Evolutionary conservation across 1,140 invertebrate genomes (phyloP), one percentile per base, ranked within the genome.

Genomic region (Holotrichia oblita): DNA sequence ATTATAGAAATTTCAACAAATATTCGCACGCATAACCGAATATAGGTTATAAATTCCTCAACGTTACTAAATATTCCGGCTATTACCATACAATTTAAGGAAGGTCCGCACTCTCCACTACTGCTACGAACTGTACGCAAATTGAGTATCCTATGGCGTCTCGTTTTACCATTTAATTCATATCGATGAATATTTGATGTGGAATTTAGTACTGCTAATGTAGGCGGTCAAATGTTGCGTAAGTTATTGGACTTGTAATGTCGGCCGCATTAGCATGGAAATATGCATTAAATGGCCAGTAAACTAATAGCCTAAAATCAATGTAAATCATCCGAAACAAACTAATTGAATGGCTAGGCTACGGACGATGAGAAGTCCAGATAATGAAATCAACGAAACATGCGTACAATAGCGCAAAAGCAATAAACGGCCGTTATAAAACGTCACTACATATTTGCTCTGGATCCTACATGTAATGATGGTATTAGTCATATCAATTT

Each of bases 171-270:
- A 55, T 69, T 69, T 27, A 64, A 69, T 69, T 69, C 61, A 69
- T 69, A 69, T 69, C 61, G 27, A 69, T 69, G 61, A 69, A 69
- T 69, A 69, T 69, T 69, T 69, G 61, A 69, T 69, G 61, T 22
- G 61, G 61, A 69, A 69, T 69, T 69, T 69, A 69, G 61, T 69
- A 34, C 17, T 22, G 1, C 27, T 69, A 69, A 69, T 69, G 61
- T 34, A 34, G 61, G 61, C 61, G 61, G 61, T 69, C 61, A 69
- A 69, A 69, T 69, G 61, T 69, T 69, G 61, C 61, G 61, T 69
- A 69, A 69, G 61, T 69, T 69, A 69, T 69, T 69, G 61, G 22
- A 69, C 61, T 69, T 69, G 27, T 34, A 27, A 24, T 24, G 61
- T 22, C 61, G 61, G 61, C 61, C 61, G 61, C 61, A 69, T 69